Evolutionary conservation across 2,888 invertebrate genomes (phyloP).

Genomic region (Gasteruption jaculator): DNA sequence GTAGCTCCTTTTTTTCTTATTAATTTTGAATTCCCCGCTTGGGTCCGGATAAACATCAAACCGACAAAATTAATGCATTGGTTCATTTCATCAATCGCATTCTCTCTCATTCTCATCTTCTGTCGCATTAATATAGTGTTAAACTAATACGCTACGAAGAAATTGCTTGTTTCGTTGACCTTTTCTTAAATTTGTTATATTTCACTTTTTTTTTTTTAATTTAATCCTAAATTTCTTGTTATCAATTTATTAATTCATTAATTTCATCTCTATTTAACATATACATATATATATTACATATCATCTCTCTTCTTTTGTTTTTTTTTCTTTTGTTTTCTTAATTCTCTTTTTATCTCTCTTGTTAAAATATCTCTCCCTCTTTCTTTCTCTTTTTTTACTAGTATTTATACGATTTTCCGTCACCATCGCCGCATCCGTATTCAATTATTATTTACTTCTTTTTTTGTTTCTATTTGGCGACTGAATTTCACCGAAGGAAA

Average conservation of each 20-base stretch:
- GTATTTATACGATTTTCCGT: constrained; percentile 9
- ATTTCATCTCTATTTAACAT: constrained; percentile 17
- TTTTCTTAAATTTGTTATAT: constrained; percentile 25
- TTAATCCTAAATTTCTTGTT: constrained; percentile 5
- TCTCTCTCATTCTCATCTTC: constrained; percentile 7
- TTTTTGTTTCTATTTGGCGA: constrained; percentile 10
- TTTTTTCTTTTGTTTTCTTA: constrained; percentile 16
- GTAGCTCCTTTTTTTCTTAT: too few species aligned
- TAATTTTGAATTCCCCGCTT: too few species aligned
- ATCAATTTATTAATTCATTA: constrained; percentile 3
- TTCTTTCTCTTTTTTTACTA: constrained; percentile 12
- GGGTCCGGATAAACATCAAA: too few species aligned
- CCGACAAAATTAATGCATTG: too few species aligned
- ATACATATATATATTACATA: constrained; percentile 21
- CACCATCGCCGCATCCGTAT: too few species aligned
- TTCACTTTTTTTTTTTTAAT: constrained; percentile 10
- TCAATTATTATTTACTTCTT: constrained; percentile 11
- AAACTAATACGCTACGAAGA: constrained; percentile 25
- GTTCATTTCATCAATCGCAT: too few species aligned
- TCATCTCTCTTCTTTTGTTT: constrained; percentile 15
- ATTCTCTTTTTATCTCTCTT: constrained; percentile 21
- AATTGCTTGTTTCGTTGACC: constrained; percentile 40
- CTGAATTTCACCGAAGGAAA: too few species aligned
- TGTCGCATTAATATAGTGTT: constrained; percentile 17
- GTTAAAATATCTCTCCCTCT: constrained; percentile 31